Evolutionary conservation across 1,140 invertebrate genomes (phyloP).

Genomic region (Lasaia peninsularis): DNA sequence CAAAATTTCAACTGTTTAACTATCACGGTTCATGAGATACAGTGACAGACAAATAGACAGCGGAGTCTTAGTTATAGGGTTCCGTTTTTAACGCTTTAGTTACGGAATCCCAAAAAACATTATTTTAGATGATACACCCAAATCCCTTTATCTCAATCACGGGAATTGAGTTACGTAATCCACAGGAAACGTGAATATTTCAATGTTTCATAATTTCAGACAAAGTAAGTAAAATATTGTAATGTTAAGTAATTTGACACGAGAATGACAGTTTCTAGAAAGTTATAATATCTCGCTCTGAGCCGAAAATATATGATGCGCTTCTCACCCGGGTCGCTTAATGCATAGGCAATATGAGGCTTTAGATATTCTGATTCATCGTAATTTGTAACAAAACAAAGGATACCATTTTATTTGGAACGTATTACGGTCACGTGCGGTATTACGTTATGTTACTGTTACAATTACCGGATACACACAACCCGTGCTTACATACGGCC

Average conservation of each 20-base stretch:
- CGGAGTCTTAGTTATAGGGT: no score
- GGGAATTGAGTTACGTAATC: not conserved
- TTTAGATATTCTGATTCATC: slow-evolving; percentile 38
- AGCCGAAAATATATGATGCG: slow-evolving; percentile 28
- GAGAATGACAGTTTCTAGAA: slow-evolving; percentile 10
- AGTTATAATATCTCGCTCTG: slow-evolving; percentile 10
- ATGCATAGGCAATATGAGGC: slow-evolving; percentile 45
- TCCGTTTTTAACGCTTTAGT: no score
- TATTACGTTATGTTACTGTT: slow-evolving; percentile 43
- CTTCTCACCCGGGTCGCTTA: slow-evolving; percentile 33
- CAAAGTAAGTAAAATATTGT: slow-evolving; percentile 10
- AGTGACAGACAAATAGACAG: no score
- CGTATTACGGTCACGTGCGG: slow-evolving; percentile 54
- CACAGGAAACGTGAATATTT: not conserved
- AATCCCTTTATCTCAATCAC: slow-evolving; percentile 40
- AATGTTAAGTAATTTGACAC: slow-evolving; percentile 13
- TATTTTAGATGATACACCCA: slow-evolving; percentile 62
- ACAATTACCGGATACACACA: slow-evolving; percentile 57
- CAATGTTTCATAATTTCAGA: slow-evolving; percentile 1
- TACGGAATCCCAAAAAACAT: slow-evolving; percentile 19
- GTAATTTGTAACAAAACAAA: slow-evolving; percentile 52
- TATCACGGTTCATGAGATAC: no score
- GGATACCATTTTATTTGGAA: slow-evolving; percentile 44
- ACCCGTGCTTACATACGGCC: slow-evolving; percentile 41
- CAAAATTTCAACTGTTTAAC: no score